Percentiles rank a stretch among this genome's conserved stretches.
phyloP scores from a whole-genome alignment of 2,113 vertebrate species.

The Heterotis niloticus region DNA sequence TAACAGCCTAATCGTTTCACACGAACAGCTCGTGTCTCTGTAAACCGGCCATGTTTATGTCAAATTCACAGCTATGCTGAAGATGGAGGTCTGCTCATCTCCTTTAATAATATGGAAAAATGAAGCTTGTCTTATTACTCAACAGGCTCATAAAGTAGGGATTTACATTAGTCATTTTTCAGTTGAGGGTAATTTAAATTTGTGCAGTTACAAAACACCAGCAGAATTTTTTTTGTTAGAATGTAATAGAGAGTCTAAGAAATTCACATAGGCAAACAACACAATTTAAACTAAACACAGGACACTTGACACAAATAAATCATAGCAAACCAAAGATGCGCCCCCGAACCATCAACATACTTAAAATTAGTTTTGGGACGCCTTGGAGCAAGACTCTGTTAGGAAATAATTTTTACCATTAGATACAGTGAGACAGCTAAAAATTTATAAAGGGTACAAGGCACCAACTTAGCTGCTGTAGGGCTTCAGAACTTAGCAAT shows the following conservation, averaged over 20 bases:
- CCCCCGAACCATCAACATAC: slow-evolving; percentile 2
- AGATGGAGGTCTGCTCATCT: not conserved
- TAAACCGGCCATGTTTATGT: not conserved
- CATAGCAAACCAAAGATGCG: slow-evolving; percentile 21
- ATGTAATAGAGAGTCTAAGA: not conserved
- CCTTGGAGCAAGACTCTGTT: slow-evolving; percentile 24
- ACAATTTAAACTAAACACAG: no score
- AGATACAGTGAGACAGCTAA: slow-evolving; percentile 24
- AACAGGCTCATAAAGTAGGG: not conserved
- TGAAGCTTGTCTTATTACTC: not conserved
- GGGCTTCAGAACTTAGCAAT: not conserved
- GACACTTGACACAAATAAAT: slow-evolving; percentile 6
- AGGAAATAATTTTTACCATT: slow-evolving; percentile 24
- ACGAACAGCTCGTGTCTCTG: not conserved
- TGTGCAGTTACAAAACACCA: slow-evolving; percentile 7
- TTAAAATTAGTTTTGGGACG: slow-evolving; percentile 9
- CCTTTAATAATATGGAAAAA: no score
- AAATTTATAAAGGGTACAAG: slow-evolving; percentile 20
- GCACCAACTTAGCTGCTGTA: slow-evolving; percentile 2
- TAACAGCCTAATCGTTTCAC: not conserved
- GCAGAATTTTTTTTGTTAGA: not conserved
- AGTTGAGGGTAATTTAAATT: not conserved
- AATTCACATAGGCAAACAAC: not conserved
- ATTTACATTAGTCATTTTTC: slow-evolving; percentile 5
- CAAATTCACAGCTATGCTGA: not conserved